A percentile compares a stretch with the other conserved stretches of the same genome.
These are phyloP conservation scores for Adoxophyes honmai DNA, from an alignment of 1,140 invertebrate species.

Conservation along the genomic window DNA sequence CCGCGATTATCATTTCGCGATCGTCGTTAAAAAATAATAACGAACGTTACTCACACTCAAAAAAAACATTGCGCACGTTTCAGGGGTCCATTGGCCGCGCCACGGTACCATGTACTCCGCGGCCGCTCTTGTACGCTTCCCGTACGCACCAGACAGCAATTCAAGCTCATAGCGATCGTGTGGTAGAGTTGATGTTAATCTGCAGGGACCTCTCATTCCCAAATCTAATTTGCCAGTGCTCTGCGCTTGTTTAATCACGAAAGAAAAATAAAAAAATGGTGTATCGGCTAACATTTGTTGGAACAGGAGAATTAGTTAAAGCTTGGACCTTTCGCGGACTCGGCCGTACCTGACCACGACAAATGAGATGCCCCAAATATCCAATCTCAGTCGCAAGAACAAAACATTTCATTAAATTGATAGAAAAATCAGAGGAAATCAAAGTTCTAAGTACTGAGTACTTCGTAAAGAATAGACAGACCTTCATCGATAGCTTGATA, in stretches of 20 bases:
- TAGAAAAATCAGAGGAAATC: constrained; percentile 18
- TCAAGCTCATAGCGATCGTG: constrained; percentile 11
- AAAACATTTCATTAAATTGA: constrained; percentile 28
- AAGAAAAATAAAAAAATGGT: constrained; percentile 30
- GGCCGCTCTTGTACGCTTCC: constrained; percentile 15
- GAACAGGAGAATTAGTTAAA: constrained; percentile 33
- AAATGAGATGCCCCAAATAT: constrained; percentile 33
- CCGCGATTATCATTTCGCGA: too few species aligned
- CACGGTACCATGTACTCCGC: constrained; percentile 13
- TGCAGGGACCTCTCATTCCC: constrained; percentile 11
- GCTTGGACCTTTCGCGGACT: constrained; percentile 37
- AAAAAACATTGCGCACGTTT: constrained; percentile 9
- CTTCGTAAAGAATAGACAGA: neutral
- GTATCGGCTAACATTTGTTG: constrained; percentile 32
- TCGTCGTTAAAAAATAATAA: too few species aligned
- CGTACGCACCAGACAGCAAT: constrained; percentile 11
- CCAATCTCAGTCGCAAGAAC: constrained; percentile 19
- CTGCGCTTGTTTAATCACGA: constrained; percentile 14
- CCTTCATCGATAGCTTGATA: constrained; percentile 9
- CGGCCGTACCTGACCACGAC: constrained; percentile 28
- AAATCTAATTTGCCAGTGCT: constrained; percentile 11
- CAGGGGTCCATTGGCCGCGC: constrained; percentile 19
- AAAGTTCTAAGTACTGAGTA: constrained; percentile 25
- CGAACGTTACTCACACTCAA: constrained; percentile 1
- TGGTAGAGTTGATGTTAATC: neutral